Conservation (phyloP, 64 coral and sea anemone genomes). For the Cladopsammia gracilis region DNA sequence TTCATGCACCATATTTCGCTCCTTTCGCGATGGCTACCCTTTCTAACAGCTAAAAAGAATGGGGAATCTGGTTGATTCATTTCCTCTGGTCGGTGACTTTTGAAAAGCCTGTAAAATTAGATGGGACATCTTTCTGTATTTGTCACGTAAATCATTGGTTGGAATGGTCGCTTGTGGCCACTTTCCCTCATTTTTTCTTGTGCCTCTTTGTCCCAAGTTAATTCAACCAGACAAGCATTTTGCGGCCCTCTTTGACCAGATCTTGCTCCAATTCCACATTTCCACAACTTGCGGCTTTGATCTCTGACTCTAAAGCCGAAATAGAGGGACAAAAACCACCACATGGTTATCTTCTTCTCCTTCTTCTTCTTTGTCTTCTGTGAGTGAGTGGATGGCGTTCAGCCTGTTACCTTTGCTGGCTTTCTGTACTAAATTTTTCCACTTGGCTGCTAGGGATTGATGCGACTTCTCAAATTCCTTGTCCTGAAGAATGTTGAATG, state of each 20-base stretch:
- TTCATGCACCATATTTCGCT: slow-evolving; percentile 66
- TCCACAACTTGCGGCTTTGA: slow-evolving; percentile 50
- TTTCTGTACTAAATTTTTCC: neutral
- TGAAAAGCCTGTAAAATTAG: slow-evolving; percentile 68
- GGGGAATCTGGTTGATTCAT: slow-evolving; percentile 67
- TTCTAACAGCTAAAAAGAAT: slow-evolving; percentile 76
- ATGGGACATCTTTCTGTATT: slow-evolving; percentile 58
- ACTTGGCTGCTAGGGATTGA: too few relatives aligned
- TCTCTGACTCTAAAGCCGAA: slow-evolving; percentile 71
- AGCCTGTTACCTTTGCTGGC: neutral
- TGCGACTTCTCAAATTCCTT: neutral
- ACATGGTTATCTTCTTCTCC: slow-evolving; percentile 5
- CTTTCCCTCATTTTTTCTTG: slow-evolving; percentile 34
- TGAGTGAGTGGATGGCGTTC: neutral
- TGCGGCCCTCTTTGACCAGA: slow-evolving; percentile 51
- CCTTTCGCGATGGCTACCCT: slow-evolving; percentile 4
- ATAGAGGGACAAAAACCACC: slow-evolving; percentile 58
- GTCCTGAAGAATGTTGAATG: neutral
- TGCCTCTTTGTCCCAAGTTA: slow-evolving; percentile 72
- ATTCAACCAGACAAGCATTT: slow-evolving; percentile 72
- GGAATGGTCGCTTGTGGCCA: slow-evolving; percentile 60
- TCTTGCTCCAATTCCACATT: slow-evolving; percentile 59
- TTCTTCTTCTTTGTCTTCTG: neutral
- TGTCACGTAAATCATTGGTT: slow-evolving; percentile 58
- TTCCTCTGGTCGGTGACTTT: slow-evolving; percentile 53